Conservation (phyloP, 2,797 vertebrate species). For the Moxostoma hubbsi region DNA sequence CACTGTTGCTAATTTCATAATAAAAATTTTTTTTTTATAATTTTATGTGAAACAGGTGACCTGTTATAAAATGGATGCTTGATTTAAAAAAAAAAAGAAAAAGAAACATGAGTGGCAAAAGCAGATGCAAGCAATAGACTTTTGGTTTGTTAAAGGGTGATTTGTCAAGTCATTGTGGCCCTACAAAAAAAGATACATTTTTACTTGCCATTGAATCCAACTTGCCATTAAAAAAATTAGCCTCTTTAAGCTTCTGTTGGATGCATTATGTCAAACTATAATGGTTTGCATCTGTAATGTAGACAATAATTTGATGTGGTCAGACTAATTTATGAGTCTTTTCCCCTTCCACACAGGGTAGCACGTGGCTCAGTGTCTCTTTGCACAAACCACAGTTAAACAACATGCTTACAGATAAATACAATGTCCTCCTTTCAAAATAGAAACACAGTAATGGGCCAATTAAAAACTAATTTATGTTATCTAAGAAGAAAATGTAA, state of each 20-base stretch:
- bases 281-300: constrained; percentile 17
- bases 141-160: background rate
- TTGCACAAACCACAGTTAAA: constrained; percentile 5
- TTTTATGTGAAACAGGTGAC: no score
- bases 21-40: no score
- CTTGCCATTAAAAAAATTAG: background rate
- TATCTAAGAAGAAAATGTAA: no score
- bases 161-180: background rate
- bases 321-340: background rate
- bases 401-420: no score
- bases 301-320: background rate
- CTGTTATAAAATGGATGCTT: no score
- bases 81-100: no score
- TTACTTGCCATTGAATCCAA: background rate
- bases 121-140: background rate
- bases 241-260: background rate
- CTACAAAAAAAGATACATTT: background rate
- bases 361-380: background rate
- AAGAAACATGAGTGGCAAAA: background rate
- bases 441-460: background rate
- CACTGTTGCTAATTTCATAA: no score
- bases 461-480: no score
- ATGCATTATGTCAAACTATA: background rate
- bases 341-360: background rate
- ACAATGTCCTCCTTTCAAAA: background rate